Evolutionary conservation across 2,113 vertebrate species (phyloP).

Genomic region (Crotalus horridus): DNA sequence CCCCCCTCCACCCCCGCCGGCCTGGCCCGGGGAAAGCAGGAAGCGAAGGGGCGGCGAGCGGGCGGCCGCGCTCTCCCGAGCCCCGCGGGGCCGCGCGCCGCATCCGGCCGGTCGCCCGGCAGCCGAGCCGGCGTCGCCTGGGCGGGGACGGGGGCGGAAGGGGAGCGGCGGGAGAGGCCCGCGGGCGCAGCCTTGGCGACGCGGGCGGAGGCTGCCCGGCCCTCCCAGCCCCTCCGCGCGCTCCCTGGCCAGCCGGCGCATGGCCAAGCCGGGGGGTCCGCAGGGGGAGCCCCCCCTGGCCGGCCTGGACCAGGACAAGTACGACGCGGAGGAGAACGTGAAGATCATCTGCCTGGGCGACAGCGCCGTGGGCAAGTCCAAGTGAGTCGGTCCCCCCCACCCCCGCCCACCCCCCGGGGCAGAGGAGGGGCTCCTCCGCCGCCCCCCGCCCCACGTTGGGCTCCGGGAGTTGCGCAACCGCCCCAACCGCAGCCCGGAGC

Average conservation of each 20-base stretch:
- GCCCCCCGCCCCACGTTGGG: neutral
- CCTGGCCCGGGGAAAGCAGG: neutral
- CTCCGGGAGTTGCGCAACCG: neutral
- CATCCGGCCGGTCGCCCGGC: neutral
- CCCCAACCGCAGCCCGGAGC: too few relatives aligned
- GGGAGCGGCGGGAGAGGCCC: neutral
- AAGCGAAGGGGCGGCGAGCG: neutral
- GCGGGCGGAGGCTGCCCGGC: neutral
- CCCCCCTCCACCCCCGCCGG: neutral
- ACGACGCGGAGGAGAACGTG: constrained; percentile 82
- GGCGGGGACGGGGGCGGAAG: neutral
- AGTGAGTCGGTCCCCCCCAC: constrained; percentile 69
- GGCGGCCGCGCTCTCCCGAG: neutral
- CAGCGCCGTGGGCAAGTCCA: constrained; percentile 95
- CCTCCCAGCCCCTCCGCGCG: neutral
- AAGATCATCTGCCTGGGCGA: constrained; percentile 96
- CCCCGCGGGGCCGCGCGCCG: neutral
- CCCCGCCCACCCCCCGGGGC: neutral
- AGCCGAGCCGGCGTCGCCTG: neutral
- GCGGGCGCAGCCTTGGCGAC: neutral
- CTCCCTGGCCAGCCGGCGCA: constrained; percentile 24
- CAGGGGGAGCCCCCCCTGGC: constrained; percentile 40
- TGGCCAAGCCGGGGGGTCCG: constrained; percentile 66
- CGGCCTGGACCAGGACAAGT: constrained; percentile 78
- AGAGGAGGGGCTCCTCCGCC: neutral